Conservation (phyloP, 2,888 invertebrate genomes). For the Lasiommata megera region DNA sequence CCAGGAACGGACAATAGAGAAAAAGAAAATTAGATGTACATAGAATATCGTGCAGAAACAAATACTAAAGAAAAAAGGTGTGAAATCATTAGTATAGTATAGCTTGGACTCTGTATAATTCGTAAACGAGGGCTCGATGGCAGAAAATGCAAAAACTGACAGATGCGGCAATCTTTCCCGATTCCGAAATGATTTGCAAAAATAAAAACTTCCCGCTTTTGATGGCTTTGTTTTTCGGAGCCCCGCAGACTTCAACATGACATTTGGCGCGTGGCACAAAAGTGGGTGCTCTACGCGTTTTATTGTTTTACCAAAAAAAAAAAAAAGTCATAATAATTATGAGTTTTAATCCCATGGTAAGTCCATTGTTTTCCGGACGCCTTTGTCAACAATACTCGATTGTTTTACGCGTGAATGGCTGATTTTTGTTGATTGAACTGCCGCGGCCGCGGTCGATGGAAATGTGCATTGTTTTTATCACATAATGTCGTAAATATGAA, state of each 20-base stretch:
- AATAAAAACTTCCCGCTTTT: too few relatives aligned
- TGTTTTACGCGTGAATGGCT: conserved; percentile 38
- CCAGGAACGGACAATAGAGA: too few relatives aligned
- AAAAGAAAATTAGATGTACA: too few relatives aligned
- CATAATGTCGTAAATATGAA: conserved; percentile 26
- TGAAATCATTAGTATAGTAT: too few relatives aligned
- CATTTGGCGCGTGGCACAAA: conserved; percentile 21
- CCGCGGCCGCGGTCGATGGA: too few relatives aligned
- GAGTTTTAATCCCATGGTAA: conserved; percentile 21
- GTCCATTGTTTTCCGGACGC: conserved; percentile 34
- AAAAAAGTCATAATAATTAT: conserved; percentile 17
- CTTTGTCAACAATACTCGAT: conserved; percentile 36
- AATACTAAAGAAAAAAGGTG: too few relatives aligned
- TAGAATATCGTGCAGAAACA: too few relatives aligned
- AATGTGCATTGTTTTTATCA: conserved; percentile 31
- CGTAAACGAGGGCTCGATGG: too few relatives aligned
- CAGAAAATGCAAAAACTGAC: background rate
- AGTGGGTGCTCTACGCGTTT: conserved; percentile 4
- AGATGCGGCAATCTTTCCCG: too few relatives aligned
- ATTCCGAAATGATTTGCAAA: too few relatives aligned
- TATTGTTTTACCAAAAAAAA: conserved; percentile 26
- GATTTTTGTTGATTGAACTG: conserved; percentile 38
- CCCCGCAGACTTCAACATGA: conserved; percentile 4
- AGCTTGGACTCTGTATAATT: too few relatives aligned
- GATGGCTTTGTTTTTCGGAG: too few relatives aligned